Percentiles rank a stretch among this genome's conserved stretches.
These are phyloP conservation scores for Streptopelia turtur DNA, from an alignment of 2,797 vertebrate genomes.

Conservation along the genomic window DNA sequence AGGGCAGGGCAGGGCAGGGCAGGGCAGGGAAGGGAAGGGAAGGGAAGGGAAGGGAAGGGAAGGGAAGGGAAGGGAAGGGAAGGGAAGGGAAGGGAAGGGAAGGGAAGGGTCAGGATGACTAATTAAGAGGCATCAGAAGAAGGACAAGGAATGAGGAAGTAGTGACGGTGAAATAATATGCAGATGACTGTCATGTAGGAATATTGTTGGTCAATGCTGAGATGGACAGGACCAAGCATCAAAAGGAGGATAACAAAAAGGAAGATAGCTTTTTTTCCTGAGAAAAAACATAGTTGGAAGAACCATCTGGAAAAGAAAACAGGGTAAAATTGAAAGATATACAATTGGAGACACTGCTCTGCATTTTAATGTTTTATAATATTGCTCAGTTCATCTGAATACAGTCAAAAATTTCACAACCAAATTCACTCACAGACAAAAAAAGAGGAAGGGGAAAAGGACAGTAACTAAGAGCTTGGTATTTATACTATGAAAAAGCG, in stretches of 20 bases:
- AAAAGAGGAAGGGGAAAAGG: not conserved
- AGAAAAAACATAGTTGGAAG: not conserved
- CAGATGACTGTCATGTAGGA: not conserved
- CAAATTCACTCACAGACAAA: not conserved
- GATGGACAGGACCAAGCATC: not conserved
- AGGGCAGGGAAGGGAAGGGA: not conserved
- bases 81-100: not conserved
- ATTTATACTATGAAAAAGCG: rapidly evolving
- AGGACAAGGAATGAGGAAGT: not conserved
- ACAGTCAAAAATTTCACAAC: not conserved
- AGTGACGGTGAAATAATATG: not conserved
- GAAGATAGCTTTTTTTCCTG: not conserved
- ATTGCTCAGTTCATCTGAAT: not conserved
- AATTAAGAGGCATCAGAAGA: not conserved
- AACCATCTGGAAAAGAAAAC: not conserved
- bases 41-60: too few relatives aligned
- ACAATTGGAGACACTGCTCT: not conserved
- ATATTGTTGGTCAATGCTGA: not conserved
- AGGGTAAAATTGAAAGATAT: not conserved
- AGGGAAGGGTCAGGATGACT: not conserved
- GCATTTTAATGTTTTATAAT: not conserved
- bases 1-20: not conserved
- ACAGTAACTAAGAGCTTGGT: not conserved
- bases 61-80: too few relatives aligned
- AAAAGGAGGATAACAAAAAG: not conserved